Evolutionary conservation across 2,888 invertebrate genomes (phyloP), one percentile per base, ranked within the genome.

Genomic region (Cantharis lateralis): DNA sequence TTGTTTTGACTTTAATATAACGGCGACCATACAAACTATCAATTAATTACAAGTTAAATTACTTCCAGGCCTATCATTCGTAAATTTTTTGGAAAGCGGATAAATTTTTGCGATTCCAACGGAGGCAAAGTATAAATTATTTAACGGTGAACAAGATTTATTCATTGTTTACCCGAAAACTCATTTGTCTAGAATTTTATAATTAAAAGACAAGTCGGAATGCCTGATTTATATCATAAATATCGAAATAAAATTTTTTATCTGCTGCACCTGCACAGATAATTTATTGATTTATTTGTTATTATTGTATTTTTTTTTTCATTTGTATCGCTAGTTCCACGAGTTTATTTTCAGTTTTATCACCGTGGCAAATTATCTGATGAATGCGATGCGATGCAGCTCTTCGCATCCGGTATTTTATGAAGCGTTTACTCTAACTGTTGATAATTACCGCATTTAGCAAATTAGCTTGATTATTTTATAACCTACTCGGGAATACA

Each of bases 331-430:
- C 18, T 66, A n/a, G 64, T 66, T 66, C 73, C 75, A 75, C 72
- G 72, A 68, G 72, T 71, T 68, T 72, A 62, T 69, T 70, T 76
- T 73, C 10, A 18, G 20, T 24, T 66, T 66, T 18, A 15, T 20
- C 64, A 64, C 32, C 62, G 69, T 70, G 32, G 70, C 64, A 70
- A 70, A 72, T 76, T 72, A 76, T 76, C 72, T 72, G 76, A 64
- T 63, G 72, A 70, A 72, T 68, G 69, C 69, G 69, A 72, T 72
- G 72, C 64, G 69, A 72, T 72, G 72, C 64, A 18, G 10, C 62
- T 72, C 62, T 72, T 76, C 72, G 72, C 76, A 76, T 76, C 76
- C 76, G 76, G 76, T 70, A 62, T 72, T 76, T 76, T 76, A 76
- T 76, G 69, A 63, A 69, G 71, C 72, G 75, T 75, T 75, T 68